These are phyloP conservation scores for Corythaeola cristata DNA, from an alignment of 2,113 vertebrate species.

Conservation along the genomic window DNA sequence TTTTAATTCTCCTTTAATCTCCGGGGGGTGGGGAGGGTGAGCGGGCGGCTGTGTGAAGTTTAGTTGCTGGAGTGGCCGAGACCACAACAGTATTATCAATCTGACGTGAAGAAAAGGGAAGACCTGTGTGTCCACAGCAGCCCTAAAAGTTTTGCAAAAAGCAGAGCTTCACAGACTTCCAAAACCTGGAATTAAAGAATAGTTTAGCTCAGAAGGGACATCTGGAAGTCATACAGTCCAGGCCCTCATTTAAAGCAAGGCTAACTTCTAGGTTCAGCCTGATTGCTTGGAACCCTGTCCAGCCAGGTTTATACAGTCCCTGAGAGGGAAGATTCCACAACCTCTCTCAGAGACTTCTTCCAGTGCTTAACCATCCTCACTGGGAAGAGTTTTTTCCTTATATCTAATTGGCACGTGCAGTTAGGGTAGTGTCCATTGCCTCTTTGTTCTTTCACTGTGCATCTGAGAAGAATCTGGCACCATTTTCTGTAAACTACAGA, in stretches of 20 bases:
- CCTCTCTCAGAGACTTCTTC: background rate
- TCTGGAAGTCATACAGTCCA: background rate
- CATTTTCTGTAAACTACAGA: background rate
- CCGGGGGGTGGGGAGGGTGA: no score
- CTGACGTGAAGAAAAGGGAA: background rate
- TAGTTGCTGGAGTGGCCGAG: no score
- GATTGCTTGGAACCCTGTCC: background rate
- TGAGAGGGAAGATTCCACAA: background rate
- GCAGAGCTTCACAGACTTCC: background rate
- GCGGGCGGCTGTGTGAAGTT: no score
- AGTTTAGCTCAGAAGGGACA: background rate
- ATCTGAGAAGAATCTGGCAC: background rate
- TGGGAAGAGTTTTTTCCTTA: background rate
- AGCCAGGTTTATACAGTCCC: background rate
- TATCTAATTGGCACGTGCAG: background rate
- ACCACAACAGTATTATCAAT: background rate
- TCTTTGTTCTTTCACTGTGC: background rate
- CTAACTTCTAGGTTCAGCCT: background rate
- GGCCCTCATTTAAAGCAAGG: background rate
- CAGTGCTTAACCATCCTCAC: background rate
- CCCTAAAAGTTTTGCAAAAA: background rate
- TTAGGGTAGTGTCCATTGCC: background rate
- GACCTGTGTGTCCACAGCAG: background rate
- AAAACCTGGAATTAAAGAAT: background rate
- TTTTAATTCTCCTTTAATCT: no score